Conservation (phyloP, 2,888 invertebrate species). For the Macrosoma leucophasiata region DNA sequence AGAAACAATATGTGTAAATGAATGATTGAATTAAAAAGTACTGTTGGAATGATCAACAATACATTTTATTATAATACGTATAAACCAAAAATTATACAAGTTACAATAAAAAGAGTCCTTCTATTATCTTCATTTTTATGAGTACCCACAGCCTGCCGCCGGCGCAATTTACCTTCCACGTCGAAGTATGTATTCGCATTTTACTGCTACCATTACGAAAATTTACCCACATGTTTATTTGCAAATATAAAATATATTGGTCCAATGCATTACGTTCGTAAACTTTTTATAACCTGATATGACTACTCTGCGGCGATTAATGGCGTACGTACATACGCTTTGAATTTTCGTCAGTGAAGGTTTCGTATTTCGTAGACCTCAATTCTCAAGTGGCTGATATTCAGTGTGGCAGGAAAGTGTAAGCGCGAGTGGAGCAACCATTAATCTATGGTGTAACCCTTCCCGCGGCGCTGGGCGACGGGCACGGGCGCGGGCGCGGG, state of each 20-base stretch:
- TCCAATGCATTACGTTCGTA: conserved; percentile 37
- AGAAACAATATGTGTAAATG: conserved; percentile 1
- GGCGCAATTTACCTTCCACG: conserved; percentile 32
- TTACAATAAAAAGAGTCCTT: conserved; percentile 26
- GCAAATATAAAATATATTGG: conserved; percentile 66
- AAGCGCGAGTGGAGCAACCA: conserved; percentile 35
- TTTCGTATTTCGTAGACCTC: too few relatives aligned
- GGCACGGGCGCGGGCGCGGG: conserved; percentile 23
- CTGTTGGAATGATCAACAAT: not conserved
- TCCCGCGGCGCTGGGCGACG: conserved; percentile 32
- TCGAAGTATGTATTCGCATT: conserved; percentile 37
- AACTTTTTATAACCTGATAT: conserved; percentile 32
- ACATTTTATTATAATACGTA: conserved; percentile 1
- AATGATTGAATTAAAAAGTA: not conserved
- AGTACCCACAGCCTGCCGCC: conserved; percentile 29
- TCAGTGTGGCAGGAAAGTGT: too few relatives aligned
- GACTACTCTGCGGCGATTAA: too few relatives aligned
- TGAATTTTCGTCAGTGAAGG: too few relatives aligned
- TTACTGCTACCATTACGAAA: conserved; percentile 67
- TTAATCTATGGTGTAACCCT: conserved; percentile 56
- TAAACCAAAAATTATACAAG: conserved; percentile 21
- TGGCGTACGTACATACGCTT: too few relatives aligned
- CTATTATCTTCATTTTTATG: conserved; percentile 37
- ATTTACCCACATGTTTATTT: conserved; percentile 74
- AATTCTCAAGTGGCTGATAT: too few relatives aligned